These are phyloP conservation scores for Platysteira castanea DNA, from an alignment of 2,113 vertebrate genomes.

Conservation along the genomic window DNA sequence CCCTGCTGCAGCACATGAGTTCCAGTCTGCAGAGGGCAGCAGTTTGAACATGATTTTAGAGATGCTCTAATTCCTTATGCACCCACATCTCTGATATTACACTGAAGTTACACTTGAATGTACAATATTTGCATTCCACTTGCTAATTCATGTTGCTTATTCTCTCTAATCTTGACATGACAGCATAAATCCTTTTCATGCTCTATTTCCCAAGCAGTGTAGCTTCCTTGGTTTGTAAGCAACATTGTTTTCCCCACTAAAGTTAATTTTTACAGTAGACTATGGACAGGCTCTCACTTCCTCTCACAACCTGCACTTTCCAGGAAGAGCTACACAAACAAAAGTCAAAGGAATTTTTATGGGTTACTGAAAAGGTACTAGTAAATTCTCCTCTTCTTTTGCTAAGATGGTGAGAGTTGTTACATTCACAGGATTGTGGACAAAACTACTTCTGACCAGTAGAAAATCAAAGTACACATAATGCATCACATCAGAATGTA, in stretches of 20 bases:
- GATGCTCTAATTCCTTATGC: background rate
- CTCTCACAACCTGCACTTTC: background rate
- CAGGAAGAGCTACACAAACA: background rate
- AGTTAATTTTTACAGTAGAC: background rate
- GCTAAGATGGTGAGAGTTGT: background rate
- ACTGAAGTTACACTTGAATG: constrained; percentile 19
- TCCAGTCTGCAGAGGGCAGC: background rate
- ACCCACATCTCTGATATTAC: background rate
- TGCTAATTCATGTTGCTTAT: constrained; percentile 55
- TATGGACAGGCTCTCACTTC: background rate
- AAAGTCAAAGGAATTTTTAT: background rate
- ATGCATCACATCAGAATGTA: background rate
- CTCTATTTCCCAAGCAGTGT: constrained; percentile 58
- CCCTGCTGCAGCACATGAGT: too few relatives aligned
- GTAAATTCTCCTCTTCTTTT: background rate
- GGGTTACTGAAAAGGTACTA: background rate
- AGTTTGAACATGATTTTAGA: background rate
- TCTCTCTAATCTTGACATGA: constrained; percentile 67
- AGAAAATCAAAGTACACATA: background rate
- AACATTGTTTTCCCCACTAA: constrained; percentile 31
- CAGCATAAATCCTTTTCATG: constrained; percentile 67
- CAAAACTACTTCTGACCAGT: background rate
- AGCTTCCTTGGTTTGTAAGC: constrained; percentile 44
- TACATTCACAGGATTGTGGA: background rate
- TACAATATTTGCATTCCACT: constrained; percentile 61